Conservation (phyloP, 1,140 invertebrate species). For the Anagrus nilaparvatae region DNA sequence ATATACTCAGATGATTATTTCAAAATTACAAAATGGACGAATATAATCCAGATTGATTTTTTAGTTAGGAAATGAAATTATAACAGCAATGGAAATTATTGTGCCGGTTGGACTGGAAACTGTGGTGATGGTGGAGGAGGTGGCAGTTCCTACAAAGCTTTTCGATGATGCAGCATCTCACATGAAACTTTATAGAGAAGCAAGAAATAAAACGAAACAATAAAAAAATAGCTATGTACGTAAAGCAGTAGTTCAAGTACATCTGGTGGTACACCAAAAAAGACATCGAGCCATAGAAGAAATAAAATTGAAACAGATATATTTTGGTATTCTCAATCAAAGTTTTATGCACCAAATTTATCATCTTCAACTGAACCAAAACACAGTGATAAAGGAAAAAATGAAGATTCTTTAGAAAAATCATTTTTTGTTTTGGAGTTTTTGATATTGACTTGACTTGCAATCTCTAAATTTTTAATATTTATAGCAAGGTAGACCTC, state of each 20-base stretch:
- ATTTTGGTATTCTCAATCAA: conserved; percentile 48
- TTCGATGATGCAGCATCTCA: conserved; percentile 87
- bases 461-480: too few species aligned
- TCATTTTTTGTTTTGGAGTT: conserved; percentile 87
- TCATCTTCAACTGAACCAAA: conserved; percentile 34
- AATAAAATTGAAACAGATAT: conserved; percentile 65
- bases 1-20: too few species aligned
- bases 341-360: conserved; percentile 39
- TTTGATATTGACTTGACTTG: too few species aligned
- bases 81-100: too few species aligned
- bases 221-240: conserved; percentile 36
- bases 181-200: conserved; percentile 69
- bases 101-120: too few species aligned
- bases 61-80: too few species aligned
- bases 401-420: conserved; percentile 49
- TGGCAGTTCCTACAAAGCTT: too few species aligned
- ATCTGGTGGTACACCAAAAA: conserved; percentile 41
- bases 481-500: too few species aligned
- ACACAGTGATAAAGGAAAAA: conserved; percentile 24
- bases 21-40: too few species aligned
- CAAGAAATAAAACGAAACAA: conserved; percentile 52
- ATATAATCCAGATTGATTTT: too few species aligned
- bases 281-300: conserved; percentile 46
- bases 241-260: conserved; percentile 36
- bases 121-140: too few species aligned